Evolutionary conservation across 2,113 vertebrate species (phyloP).

Genomic region (Diphyllodes magnificus): DNA sequence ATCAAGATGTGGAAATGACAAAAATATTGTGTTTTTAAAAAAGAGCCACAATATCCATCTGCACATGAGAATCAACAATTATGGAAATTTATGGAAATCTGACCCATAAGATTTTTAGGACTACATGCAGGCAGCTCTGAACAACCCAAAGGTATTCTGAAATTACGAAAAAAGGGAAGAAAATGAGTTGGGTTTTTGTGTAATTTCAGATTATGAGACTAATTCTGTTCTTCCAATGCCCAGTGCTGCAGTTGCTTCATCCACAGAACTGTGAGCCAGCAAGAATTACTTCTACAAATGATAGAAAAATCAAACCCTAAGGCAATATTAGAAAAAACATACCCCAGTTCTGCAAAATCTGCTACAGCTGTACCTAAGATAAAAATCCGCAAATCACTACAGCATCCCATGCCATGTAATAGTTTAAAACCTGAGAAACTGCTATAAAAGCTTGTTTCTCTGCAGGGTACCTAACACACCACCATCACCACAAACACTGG

Average conservation of each 20-base stretch:
- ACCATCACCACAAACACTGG: neutral
- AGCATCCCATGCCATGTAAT: neutral
- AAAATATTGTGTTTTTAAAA: neutral
- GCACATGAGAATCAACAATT: neutral
- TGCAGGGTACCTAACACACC: neutral
- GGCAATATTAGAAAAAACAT: neutral
- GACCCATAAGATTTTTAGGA: neutral
- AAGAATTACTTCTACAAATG: neutral
- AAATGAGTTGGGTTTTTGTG: neutral
- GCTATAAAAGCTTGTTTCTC: neutral
- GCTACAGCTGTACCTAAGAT: neutral
- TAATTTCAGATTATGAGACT: neutral
- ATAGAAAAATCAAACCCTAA: neutral
- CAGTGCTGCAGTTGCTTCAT: neutral
- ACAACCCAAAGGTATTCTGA: neutral
- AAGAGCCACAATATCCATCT: neutral
- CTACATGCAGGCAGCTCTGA: neutral
- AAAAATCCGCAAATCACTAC: neutral
- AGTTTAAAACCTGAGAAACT: neutral
- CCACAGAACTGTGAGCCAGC: neutral
- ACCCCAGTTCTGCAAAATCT: neutral
- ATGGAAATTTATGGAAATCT: neutral
- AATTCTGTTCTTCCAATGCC: neutral
- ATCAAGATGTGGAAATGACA: neutral
- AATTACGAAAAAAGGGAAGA: neutral